Conservation (phyloP, 2,797 vertebrate genomes). For the Dipus sagitta region DNA sequence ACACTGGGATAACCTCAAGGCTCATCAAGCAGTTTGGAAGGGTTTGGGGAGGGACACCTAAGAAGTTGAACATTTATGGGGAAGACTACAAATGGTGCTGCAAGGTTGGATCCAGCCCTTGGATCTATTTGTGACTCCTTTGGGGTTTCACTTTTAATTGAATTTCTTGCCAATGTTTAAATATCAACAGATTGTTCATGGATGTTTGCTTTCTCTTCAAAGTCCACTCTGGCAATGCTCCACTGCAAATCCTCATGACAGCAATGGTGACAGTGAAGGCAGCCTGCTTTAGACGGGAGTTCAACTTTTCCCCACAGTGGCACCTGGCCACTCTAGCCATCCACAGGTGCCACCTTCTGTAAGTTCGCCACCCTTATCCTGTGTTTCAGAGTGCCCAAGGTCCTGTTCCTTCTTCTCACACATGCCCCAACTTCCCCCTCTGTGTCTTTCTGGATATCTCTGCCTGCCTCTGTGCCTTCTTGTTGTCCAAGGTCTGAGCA, state of each 20-base stretch:
- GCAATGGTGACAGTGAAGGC: background rate
- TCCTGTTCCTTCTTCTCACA: background rate
- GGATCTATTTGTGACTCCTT: background rate
- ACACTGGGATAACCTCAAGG: background rate
- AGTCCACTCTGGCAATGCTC: background rate
- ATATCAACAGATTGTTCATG: conserved; percentile 4
- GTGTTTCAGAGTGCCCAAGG: background rate
- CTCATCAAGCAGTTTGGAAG: background rate
- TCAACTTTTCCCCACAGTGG: background rate
- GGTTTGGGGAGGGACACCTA: background rate
- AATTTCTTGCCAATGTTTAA: conserved; percentile 39
- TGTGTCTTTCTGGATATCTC: background rate
- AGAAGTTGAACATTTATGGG: background rate
- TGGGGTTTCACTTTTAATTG: background rate
- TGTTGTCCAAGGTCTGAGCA: background rate
- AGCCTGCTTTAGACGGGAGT: background rate
- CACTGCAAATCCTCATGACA: background rate
- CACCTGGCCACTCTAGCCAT: background rate
- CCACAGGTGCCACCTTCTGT: background rate
- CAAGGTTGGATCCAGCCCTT: background rate
- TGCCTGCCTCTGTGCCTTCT: background rate
- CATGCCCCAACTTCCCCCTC: background rate
- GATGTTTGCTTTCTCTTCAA: background rate
- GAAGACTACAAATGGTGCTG: background rate
- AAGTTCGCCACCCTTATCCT: background rate